Conservation (phyloP, 2,113 vertebrate species). For the Corythornis madagascariensis region DNA sequence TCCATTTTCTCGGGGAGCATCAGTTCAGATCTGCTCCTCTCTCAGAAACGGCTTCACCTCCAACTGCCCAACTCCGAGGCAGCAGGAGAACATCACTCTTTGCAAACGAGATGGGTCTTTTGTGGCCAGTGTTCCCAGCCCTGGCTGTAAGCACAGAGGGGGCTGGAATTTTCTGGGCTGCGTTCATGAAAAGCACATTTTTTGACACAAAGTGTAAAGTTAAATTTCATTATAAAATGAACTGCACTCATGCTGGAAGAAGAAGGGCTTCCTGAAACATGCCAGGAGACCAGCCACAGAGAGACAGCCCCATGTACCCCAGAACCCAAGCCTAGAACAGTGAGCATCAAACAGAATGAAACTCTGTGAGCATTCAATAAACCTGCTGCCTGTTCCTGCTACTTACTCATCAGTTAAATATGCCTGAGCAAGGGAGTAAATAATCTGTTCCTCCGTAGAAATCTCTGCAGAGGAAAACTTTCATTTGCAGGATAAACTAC, state of each 20-base stretch:
- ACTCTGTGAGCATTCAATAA: neutral
- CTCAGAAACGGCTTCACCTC: constrained; percentile 1
- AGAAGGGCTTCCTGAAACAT: neutral
- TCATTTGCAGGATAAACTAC: neutral
- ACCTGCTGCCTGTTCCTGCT: neutral
- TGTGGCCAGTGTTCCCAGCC: neutral
- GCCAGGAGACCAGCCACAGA: neutral
- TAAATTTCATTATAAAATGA: constrained; percentile 28
- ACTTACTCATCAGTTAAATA: neutral
- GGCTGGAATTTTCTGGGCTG: neutral
- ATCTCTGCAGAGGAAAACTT: neutral
- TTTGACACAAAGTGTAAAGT: neutral
- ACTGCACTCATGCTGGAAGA: neutral
- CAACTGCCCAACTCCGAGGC: neutral
- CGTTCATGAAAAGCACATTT: neutral
- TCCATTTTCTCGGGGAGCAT: neutral
- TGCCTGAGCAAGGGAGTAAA: neutral
- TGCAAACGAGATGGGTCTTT: neutral
- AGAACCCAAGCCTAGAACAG: neutral
- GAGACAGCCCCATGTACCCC: neutral
- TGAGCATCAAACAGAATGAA: neutral
- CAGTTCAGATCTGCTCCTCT: neutral
- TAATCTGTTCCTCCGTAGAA: fast-evolving
- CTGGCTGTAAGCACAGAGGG: neutral
- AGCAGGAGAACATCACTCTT: neutral